Evolutionary conservation across 2,888 invertebrate genomes (phyloP).

Genomic region (Rotaria macrura): DNA sequence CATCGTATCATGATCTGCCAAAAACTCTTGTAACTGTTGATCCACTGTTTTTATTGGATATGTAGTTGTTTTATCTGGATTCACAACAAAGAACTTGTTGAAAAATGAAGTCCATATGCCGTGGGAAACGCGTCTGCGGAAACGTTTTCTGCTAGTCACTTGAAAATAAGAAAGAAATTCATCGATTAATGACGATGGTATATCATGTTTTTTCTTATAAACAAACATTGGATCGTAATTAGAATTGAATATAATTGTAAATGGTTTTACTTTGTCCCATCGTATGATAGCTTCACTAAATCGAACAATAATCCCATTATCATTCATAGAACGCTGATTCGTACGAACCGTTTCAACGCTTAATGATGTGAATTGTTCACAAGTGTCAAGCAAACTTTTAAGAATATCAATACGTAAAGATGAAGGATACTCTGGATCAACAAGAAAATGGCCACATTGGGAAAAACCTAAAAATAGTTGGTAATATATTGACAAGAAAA

Average conservation of each 20-base stretch:
- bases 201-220: neutral
- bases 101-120: no score
- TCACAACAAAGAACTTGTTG: no score
- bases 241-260: neutral
- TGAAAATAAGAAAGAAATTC: neutral
- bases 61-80: no score
- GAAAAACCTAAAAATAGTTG: neutral
- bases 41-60: no score
- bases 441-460: neutral
- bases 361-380: neutral
- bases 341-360: neutral
- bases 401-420: constrained; percentile 11
- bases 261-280: neutral
- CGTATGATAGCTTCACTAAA: neutral
- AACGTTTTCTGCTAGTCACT: neutral
- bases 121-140: no score
- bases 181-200: neutral
- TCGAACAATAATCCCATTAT: neutral
- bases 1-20: neutral
- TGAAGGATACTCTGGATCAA: neutral
- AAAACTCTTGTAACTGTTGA: neutral
- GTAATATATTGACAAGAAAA: neutral
- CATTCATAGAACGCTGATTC: neutral
- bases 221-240: neutral
- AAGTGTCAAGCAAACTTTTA: neutral